A percentile compares a stretch with the other conserved stretches of the same genome.
These are phyloP conservation scores for Hiodon tergisus DNA, from an alignment of 2,113 vertebrate species.

Conservation along the genomic window DNA sequence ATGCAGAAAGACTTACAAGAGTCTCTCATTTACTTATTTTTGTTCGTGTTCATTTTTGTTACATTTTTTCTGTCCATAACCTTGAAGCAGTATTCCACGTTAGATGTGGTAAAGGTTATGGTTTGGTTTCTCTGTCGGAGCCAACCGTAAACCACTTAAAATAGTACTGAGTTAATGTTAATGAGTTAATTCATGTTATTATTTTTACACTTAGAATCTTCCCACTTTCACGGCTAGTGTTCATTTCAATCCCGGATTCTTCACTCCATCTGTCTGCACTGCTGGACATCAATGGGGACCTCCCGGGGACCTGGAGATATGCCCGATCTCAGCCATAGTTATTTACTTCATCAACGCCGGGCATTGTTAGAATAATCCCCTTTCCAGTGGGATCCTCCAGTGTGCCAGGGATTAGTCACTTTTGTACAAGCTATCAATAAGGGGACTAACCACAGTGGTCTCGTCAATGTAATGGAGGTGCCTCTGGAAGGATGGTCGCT, in stretches of 20 bases:
- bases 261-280: slow-evolving; percentile 24
- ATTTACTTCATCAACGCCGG: background rate
- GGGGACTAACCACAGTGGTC: slow-evolving; percentile 31
- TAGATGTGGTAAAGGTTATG: background rate
- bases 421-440: slow-evolving; percentile 24
- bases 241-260: too few relatives aligned
- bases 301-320: background rate
- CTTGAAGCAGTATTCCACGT: slow-evolving; percentile 4
- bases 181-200: too few relatives aligned
- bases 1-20: slow-evolving; percentile 8
- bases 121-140: background rate
- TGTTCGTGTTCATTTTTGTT: background rate
- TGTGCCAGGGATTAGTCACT: slow-evolving; percentile 30
- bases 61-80: slow-evolving; percentile 10
- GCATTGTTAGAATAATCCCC: slow-evolving; percentile 22
- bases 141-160: slow-evolving; percentile 11
- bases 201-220: background rate
- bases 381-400: slow-evolving; percentile 20
- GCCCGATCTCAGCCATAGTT: background rate
- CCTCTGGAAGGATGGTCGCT: slow-evolving; percentile 44
- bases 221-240: too few relatives aligned
- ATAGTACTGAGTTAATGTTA: background rate
- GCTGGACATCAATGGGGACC: background rate
- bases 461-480: slow-evolving; percentile 39
- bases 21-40: background rate